A percentile compares a stretch with the other conserved stretches of the same genome.
These are phyloP conservation scores for Abramis brama DNA, from an alignment of 2,113 vertebrate genomes.

Conservation along the genomic window DNA sequence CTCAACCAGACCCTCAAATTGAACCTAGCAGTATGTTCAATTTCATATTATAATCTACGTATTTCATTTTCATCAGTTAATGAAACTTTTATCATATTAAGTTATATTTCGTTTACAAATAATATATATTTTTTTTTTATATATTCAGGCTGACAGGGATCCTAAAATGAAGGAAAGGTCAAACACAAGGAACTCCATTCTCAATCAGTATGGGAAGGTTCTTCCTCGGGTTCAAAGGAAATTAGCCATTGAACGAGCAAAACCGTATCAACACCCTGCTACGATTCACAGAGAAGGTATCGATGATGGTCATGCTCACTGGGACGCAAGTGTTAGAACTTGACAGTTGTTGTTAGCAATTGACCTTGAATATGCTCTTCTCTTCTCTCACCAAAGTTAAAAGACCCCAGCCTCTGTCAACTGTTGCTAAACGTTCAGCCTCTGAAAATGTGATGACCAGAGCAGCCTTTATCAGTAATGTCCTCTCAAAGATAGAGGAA, in stretches of 20 bases:
- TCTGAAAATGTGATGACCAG: conserved; percentile 83
- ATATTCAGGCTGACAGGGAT: conserved; percentile 83
- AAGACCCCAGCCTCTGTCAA: conserved; percentile 88
- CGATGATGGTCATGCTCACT: too few species aligned
- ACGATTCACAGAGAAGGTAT: conserved; percentile 84
- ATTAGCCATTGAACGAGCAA: conserved; percentile 85
- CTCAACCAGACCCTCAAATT: conserved; percentile 86
- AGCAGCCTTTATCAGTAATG: conserved; percentile 87
- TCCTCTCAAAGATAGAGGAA: conserved; percentile 89
- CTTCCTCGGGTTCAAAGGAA: conserved; percentile 89
- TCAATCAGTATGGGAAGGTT: conserved; percentile 88
- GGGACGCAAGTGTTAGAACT: background rate
- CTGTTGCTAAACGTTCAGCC: conserved; percentile 79
- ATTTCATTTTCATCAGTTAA: background rate
- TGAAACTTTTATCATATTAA: too few species aligned
- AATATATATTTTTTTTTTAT: background rate
- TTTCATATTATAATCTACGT: background rate
- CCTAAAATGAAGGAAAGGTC: conserved; percentile 85
- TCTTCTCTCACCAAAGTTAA: conserved; percentile 73
- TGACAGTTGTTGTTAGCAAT: background rate
- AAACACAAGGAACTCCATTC: conserved; percentile 85
- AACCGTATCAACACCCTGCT: conserved; percentile 82
- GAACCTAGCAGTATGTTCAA: conserved; percentile 77
- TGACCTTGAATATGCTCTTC: background rate
- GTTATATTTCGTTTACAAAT: background rate